A percentile compares a stretch with the other conserved stretches of the same genome.
Conservation (phyloP, 2,113 vertebrate genomes). For the Lipophrys pholis region DNA sequence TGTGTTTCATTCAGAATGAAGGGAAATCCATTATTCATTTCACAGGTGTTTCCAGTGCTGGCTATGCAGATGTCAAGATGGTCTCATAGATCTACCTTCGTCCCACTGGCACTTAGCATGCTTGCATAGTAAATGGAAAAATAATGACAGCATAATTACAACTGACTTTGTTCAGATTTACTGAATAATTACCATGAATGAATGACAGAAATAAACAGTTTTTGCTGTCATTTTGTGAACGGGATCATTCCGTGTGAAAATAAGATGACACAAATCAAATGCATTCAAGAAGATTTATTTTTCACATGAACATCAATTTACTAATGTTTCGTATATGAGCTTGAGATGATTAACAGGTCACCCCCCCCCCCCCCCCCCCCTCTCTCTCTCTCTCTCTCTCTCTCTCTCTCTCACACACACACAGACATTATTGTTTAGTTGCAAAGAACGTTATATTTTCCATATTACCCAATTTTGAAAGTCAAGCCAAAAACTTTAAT, state of each 20-base stretch:
- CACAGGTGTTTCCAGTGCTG: conserved; percentile 8
- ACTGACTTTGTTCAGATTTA: conserved; percentile 8
- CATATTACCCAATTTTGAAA: too few species aligned
- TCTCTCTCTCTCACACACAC: too few species aligned
- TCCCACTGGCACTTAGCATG: conserved; percentile 18
- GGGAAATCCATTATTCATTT: conserved; percentile 32
- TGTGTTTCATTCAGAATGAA: conserved; percentile 8
- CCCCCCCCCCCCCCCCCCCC: too few species aligned
- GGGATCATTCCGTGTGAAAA: not conserved
- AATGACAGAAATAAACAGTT: not conserved
- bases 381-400: too few species aligned
- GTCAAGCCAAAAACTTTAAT: too few species aligned
- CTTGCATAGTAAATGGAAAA: conserved; percentile 6
- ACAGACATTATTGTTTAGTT: too few species aligned
- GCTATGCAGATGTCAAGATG: conserved; percentile 15
- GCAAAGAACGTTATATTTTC: too few species aligned
- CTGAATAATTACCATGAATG: conserved; percentile 8
- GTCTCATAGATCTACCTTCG: conserved; percentile 9
- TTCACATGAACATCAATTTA: too few species aligned
- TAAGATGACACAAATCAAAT: not conserved
- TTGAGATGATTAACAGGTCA: too few species aligned
- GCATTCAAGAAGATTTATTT: not conserved
- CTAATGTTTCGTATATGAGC: too few species aligned
- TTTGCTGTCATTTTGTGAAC: not conserved
- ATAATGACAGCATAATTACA: conserved; percentile 15